Evolutionary conservation across 2,888 invertebrate genomes (phyloP).

Genomic region (Drosophila yooni): DNA sequence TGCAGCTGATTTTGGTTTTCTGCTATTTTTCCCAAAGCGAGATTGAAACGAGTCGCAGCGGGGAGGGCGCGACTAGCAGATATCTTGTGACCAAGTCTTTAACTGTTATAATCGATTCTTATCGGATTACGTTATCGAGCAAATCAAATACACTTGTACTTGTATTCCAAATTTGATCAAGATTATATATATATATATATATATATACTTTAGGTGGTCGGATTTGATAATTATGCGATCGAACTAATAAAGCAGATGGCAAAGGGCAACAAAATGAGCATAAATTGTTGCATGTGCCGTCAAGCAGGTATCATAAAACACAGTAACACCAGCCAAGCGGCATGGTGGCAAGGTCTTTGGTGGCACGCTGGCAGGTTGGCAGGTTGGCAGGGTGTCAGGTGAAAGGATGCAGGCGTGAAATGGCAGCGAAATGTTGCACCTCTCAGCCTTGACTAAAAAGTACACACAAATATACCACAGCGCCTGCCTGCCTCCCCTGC

Average conservation of each 20-base stretch:
- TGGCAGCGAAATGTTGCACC: constrained; percentile 8
- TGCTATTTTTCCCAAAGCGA: not conserved
- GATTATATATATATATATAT: not conserved
- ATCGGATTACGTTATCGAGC: not conserved
- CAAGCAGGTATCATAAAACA: constrained; percentile 58
- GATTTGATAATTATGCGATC: not conserved
- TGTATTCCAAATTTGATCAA: not conserved
- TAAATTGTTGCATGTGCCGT: constrained; percentile 62
- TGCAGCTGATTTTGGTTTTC: constrained; percentile 21
- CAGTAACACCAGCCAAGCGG: constrained; percentile 31
- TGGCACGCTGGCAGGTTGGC: not conserved
- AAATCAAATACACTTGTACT: not conserved
- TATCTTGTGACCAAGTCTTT: not conserved
- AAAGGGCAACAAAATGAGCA: constrained; percentile 53
- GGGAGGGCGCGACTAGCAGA: not conserved
- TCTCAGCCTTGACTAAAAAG: not conserved
- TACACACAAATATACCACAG: not conserved
- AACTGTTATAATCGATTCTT: not conserved
- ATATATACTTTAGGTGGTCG: not conserved
- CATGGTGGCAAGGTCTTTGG: not conserved
- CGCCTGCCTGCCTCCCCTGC: not conserved
- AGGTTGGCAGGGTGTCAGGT: not conserved
- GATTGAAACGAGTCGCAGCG: not conserved
- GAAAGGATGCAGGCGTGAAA: constrained; percentile 1
- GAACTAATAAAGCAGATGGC: constrained; percentile 18